A percentile compares a stretch with the other conserved stretches of the same genome.
Evolutionary conservation across 2,888 invertebrate genomes (phyloP).

Genomic region (Pardosa pseudoannulata): DNA sequence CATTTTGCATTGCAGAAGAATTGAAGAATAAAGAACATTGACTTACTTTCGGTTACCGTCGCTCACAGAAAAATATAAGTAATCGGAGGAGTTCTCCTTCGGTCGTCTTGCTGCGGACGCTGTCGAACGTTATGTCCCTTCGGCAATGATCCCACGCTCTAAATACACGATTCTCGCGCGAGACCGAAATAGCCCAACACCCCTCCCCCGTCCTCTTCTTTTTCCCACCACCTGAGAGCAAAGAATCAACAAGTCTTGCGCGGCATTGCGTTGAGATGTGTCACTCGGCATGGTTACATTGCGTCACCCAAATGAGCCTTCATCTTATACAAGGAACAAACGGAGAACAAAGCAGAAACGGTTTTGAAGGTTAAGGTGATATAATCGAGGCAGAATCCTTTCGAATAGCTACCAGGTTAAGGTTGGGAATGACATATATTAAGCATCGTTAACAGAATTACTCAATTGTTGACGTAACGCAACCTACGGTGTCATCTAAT

Average conservation of each 20-base stretch:
- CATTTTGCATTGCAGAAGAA: too few relatives aligned
- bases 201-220: background rate
- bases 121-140: slow-evolving; percentile 10
- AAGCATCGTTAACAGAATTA: too few relatives aligned
- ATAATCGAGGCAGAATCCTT: too few relatives aligned
- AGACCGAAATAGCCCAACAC: slow-evolving; percentile 40
- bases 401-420: too few relatives aligned
- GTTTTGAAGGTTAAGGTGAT: too few relatives aligned
- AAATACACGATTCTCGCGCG: slow-evolving; percentile 39
- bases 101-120: slow-evolving; percentile 23
- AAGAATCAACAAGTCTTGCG: slow-evolving; percentile 33
- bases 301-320: background rate
- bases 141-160: slow-evolving; percentile 20
- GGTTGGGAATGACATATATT: too few relatives aligned
- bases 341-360: background rate
- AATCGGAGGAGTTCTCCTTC: slow-evolving; percentile 8
- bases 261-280: slow-evolving; percentile 12
- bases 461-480: too few relatives aligned
- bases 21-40: background rate
- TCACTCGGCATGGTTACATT: background rate
- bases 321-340: background rate
- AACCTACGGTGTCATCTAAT: too few relatives aligned
- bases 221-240: slow-evolving; percentile 10
- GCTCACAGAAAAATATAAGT: slow-evolving; percentile 15
- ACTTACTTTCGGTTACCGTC: slow-evolving; percentile 25